These are phyloP conservation scores for Ispidina picta DNA, from an alignment of 2,797 vertebrate genomes.

Conservation along the genomic window DNA sequence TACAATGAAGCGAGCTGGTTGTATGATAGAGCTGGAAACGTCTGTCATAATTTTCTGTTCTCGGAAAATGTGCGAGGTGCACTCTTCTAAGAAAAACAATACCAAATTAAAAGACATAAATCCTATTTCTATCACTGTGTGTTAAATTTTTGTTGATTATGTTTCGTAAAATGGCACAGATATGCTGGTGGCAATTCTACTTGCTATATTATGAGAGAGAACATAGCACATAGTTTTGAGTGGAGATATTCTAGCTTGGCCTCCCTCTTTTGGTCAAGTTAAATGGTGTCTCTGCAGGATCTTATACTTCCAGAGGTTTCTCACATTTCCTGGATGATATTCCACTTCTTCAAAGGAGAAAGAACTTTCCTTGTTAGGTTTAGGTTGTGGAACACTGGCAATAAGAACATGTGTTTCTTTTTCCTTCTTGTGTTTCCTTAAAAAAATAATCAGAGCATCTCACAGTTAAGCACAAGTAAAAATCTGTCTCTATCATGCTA, in stretches of 20 bases:
- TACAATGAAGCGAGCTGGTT: not conserved
- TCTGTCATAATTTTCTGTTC: not conserved
- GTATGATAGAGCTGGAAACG: not conserved
- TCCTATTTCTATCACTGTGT: not conserved
- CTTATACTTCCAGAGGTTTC: not conserved
- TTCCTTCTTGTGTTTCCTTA: not conserved
- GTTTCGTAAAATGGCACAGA: not conserved
- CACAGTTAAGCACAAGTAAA: not conserved
- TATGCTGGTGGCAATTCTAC: not conserved
- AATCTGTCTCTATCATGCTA: not conserved
- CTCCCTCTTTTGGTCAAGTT: not conserved
- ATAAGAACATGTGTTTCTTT: not conserved
- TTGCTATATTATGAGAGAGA: not conserved
- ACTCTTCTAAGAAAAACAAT: not conserved
- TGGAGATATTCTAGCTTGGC: not conserved
- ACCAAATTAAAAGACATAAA: not conserved
- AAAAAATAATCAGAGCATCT: not conserved
- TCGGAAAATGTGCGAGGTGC: not conserved
- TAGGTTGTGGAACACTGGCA: not conserved
- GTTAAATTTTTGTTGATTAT: not conserved
- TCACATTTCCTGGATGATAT: not conserved
- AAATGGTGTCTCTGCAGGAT: not conserved
- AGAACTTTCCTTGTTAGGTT: not conserved
- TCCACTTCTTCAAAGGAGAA: constrained; percentile 4
- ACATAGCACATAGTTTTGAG: not conserved